Base-by-base conservation (phyloP, 1,140 invertebrate species). In the Drosophila santomea region DNA sequence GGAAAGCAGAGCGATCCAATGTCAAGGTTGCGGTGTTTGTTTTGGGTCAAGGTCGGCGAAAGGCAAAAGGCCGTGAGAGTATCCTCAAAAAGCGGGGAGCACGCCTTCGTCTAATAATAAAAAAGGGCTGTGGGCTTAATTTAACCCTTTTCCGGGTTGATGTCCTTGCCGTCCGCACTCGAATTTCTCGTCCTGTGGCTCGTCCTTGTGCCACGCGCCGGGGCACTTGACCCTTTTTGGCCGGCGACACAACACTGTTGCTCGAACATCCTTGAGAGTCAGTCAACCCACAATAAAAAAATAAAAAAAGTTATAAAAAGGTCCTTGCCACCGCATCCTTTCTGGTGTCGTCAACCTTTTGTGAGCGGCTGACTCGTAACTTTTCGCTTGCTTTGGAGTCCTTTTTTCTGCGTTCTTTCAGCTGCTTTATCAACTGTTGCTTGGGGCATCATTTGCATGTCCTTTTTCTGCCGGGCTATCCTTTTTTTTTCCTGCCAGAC, bases 41-140 rank as follows among this genome's bases (percentile, higher is more conserved):
- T 74, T n/a, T 82, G 61, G 78, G 82, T 80, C 82, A 86, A 86
- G 82, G 81, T 78, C 68, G 41, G n/a, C 17, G n/a, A 35, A 28
- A 15, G 17, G 17, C 17, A 1, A 17, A 17, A 17, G 59, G 43
- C 57, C 74, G 59, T 64, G 72, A 61, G 50, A 56, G 58, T 44
- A 79, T 41, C 54, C 32, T 44, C 39, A 38, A 68, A 54, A 59
- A 47, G 20, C 56, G 59, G 58, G 38, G 4, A 44, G 44, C 32
- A 12, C 48, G 41, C 38, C 43, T 17, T 55, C 55, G 39, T 62
- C 67, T 38, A 57, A 61, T 63, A 74, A 74, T 75, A 82, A 79
- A 86, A 79, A 86, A 88, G 75, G 82, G 69, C 80, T 72, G 67
- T 84, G 80, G 66, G 80, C 75, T 88, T 86, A 76, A 86, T 83